Conservation (phyloP, 1,140 invertebrate species). For the Tribolium castaneum region DNA sequence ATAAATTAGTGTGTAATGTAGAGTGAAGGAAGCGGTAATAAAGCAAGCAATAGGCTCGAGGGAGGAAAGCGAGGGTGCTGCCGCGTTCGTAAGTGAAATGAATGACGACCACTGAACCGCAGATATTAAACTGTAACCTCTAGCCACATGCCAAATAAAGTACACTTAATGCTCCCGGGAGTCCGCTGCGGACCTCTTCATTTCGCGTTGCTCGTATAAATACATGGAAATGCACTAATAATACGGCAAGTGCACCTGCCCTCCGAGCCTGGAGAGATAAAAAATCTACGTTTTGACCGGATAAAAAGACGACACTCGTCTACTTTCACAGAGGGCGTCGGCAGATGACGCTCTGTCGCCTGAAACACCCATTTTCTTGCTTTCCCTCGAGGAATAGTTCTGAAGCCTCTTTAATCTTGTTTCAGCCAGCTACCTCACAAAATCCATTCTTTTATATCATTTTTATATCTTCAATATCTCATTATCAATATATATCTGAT, state of each 20-base stretch:
- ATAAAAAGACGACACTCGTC: conserved; percentile 18
- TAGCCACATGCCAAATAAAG: conserved; percentile 62
- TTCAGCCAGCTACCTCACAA: conserved; percentile 47
- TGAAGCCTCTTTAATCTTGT: conserved; percentile 49
- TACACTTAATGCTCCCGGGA: conserved; percentile 60
- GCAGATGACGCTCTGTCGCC: neutral
- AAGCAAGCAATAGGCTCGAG: conserved; percentile 56
- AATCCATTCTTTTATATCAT: conserved; percentile 55
- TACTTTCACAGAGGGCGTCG: neutral
- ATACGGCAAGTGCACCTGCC: conserved; percentile 26
- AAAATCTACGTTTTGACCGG: neutral
- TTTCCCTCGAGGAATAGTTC: conserved; percentile 38
- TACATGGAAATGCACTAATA: conserved; percentile 49
- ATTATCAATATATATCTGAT: conserved; percentile 52
- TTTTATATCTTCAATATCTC: conserved; percentile 54
- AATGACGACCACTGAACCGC: conserved; percentile 62
- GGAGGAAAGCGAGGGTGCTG: conserved; percentile 49
- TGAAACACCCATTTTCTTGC: conserved; percentile 20
- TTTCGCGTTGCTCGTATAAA: conserved; percentile 45
- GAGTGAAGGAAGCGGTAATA: conserved; percentile 51
- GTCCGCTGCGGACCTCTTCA: conserved; percentile 54
- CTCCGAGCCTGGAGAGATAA: neutral
- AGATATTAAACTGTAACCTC: conserved; percentile 63
- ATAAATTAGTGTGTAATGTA: conserved; percentile 49
- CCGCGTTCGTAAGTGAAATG: conserved; percentile 60